Evolutionary conservation across 2,113 vertebrate species (phyloP).

Genomic region (Daboia siamensis): DNA sequence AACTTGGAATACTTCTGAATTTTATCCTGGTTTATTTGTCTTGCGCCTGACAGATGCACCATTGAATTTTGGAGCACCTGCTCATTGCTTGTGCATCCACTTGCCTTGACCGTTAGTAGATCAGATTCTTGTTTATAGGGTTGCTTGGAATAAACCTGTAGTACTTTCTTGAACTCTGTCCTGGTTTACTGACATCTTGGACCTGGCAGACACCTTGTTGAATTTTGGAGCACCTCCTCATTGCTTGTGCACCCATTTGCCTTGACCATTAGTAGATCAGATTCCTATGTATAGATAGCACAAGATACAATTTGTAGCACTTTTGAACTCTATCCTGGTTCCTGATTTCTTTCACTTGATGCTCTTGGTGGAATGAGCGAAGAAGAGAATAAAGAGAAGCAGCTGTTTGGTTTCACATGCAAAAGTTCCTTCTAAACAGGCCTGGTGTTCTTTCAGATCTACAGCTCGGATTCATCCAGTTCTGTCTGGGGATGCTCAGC

Average conservation of each 20-base stretch:
- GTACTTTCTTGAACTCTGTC: too few relatives aligned
- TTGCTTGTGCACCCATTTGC: neutral
- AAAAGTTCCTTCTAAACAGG: slow-evolving; percentile 18
- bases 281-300: neutral
- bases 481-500: slow-evolving; percentile 80
- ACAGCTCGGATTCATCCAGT: slow-evolving; percentile 74
- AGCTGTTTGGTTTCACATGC: neutral
- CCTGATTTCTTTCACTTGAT: neutral
- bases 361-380: neutral
- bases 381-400: neutral
- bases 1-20: neutral
- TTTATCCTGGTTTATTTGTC: too few relatives aligned
- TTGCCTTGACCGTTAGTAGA: too few relatives aligned
- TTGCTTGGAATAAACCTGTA: too few relatives aligned
- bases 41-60: too few relatives aligned
- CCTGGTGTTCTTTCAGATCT: slow-evolving; percentile 67
- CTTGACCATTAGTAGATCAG: neutral
- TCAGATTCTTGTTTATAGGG: too few relatives aligned
- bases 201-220: too few relatives aligned
- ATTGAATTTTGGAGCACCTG: too few relatives aligned
- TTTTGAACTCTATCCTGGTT: neutral
- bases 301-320: neutral
- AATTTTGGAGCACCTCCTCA: too few relatives aligned
- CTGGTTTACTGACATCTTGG: too few relatives aligned
- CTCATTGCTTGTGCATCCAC: too few relatives aligned